Base-by-base conservation (phyloP, 1,140 invertebrate species). In the Zaprionus kolodkinae region DNA sequence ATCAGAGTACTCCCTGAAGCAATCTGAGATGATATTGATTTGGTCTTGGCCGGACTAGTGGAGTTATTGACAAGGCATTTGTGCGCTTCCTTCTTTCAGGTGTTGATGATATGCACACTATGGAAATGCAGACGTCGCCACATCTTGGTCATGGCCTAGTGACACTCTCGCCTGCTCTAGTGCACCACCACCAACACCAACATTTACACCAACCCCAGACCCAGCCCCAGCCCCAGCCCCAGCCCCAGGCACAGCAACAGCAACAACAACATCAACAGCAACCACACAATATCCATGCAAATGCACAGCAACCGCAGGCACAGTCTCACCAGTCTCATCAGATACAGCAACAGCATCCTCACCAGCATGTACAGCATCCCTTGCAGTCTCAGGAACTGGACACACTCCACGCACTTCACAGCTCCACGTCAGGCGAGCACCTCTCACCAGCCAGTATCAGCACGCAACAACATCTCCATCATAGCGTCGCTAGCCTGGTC, bases 91-190 rank as follows among this genome's bases (percentile, higher is more conserved):
- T 75, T 59, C 17, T 50, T 85, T 33, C 59, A 90, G 85, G 60
- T 73, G 55, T 69, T 76, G 25, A 74, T 79, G 78, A 75, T 81
- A 91, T 85, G 80, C 76, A 91, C 59, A 92, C 73, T 73, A 92
- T 92, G 91, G 91, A 92, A 73, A 83, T 92, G 79, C 91, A 92
- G 76, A 79, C 90, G 64, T 66, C 85, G 52, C 61, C 90, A 77
- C 72, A 79, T 76, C 79, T 82, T 59, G 78, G 73, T 80, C 77
- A 92, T 78, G 90, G 83, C 61, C 69, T 92, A 43, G 69, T 76
- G 33, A 61, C 80, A 61, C 67, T 88, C 21, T 80, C 78, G 55
- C 79, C 78, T 35, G 66, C 62, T 35, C 55, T 76, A 45, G 54
- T 76, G 57, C 81, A 91, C 56, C 86, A 86, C 27, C 76, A 81